phyloP scores from a whole-genome alignment of 2,888 invertebrate genomes.

The Trissolcus brochymenae region DNA sequence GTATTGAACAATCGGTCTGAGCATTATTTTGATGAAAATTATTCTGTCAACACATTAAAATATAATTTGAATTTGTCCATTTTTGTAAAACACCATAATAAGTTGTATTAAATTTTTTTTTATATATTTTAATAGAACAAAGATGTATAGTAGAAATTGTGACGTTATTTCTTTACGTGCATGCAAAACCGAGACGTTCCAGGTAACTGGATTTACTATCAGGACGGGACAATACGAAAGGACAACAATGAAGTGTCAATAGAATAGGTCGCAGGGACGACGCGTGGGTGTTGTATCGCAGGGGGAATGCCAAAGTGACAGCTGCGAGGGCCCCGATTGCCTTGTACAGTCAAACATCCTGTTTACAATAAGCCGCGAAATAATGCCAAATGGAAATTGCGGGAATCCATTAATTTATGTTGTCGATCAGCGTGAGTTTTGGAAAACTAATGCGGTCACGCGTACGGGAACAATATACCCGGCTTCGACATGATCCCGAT shows the following conservation, averaged over 20 bases:
- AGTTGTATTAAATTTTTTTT: too few relatives aligned
- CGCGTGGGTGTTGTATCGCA: conserved; percentile 63
- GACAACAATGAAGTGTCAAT: conserved; percentile 60
- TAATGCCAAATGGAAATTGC: conserved; percentile 51
- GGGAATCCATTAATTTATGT: conserved; percentile 51
- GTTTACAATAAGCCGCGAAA: conserved; percentile 54
- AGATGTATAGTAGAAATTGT: conserved; percentile 12
- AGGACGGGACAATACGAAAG: conserved; percentile 49
- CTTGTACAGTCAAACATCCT: conserved; percentile 51
- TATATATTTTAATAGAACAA: neutral
- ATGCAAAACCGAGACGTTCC: conserved; percentile 56
- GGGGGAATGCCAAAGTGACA: conserved; percentile 61
- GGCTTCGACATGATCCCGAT: conserved; percentile 20
- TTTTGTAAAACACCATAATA: too few relatives aligned
- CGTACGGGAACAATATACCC: conserved; percentile 25
- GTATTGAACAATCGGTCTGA: too few relatives aligned
- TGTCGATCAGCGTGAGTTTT: conserved; percentile 32
- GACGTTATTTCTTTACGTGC: conserved; percentile 16
- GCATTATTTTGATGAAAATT: too few relatives aligned
- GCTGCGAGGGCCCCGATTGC: conserved; percentile 62
- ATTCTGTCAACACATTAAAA: too few relatives aligned
- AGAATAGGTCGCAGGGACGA: conserved; percentile 59
- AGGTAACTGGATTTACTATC: conserved; percentile 60
- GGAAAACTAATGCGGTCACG: conserved; percentile 29
- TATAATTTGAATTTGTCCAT: too few relatives aligned